phyloP scores from a whole-genome alignment of 1,140 invertebrate species.

The Hyles euphorbiae region DNA sequence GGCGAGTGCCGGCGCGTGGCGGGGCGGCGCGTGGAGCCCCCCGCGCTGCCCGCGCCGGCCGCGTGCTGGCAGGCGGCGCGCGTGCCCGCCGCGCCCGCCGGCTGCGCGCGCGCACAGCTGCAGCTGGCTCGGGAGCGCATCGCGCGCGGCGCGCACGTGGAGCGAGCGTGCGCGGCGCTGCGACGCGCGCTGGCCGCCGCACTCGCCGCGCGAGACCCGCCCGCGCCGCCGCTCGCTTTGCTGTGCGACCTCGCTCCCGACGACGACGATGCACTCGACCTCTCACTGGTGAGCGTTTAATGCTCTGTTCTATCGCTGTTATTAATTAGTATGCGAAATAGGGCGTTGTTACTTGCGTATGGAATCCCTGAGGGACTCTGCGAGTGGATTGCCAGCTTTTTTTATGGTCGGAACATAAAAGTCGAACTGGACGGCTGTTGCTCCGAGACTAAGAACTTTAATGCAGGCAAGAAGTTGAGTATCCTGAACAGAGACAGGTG shows the following conservation, averaged over 20 bases:
- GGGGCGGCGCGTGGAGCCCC: conserved; percentile 84
- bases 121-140: conserved; percentile 82
- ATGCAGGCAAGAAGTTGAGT: too few species aligned
- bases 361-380: too few species aligned
- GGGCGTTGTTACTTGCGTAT: too few species aligned
- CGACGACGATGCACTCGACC: conserved; percentile 88
- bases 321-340: too few species aligned
- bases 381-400: too few species aligned
- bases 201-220: conserved; percentile 56
- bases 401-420: too few species aligned
- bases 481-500: too few species aligned
- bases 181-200: conserved; percentile 81
- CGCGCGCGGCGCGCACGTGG: conserved; percentile 84
- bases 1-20: conserved; percentile 88
- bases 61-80: conserved; percentile 87
- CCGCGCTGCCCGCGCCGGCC: conserved; percentile 82
- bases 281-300: conserved; percentile 83
- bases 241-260: conserved; percentile 88
- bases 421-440: too few species aligned
- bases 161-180: conserved; percentile 85
- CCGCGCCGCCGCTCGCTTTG: conserved; percentile 80
- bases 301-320: background rate
- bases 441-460: too few species aligned
- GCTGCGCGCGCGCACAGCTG: conserved; percentile 87
- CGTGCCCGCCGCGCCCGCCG: conserved; percentile 77